These are phyloP conservation scores for Enteromius radiatus DNA, from an alignment of 2,797 vertebrate species.

Conservation along the genomic window DNA sequence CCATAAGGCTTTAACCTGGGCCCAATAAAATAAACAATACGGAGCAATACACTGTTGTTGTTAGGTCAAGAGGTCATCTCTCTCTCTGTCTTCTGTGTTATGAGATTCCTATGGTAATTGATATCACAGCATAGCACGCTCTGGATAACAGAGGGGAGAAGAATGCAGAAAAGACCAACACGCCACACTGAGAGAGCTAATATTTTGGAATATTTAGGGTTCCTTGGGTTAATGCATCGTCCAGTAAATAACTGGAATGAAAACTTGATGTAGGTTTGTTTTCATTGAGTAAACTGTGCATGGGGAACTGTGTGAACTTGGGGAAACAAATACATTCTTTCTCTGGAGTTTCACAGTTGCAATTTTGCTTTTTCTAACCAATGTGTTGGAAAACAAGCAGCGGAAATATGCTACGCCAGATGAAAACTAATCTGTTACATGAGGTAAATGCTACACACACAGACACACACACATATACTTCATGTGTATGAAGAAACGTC, in stretches of 20 bases:
- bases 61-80: conserved; percentile 63
- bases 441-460: background rate
- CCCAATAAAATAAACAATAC: conserved; percentile 34
- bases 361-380: conserved; percentile 3
- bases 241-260: conserved; percentile 12
- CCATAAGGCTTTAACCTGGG: conserved; percentile 21
- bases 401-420: background rate
- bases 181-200: background rate
- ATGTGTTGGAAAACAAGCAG: background rate
- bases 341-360: background rate
- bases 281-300: conserved; percentile 10
- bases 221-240: background rate
- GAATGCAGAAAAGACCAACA: background rate
- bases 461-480: too few relatives aligned
- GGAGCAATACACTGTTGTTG: conserved; percentile 52
- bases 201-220: conserved; percentile 21
- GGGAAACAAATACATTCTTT: conserved; percentile 29
- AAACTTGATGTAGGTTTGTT: conserved; percentile 29
- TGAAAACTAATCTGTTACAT: background rate
- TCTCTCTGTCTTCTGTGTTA: conserved; percentile 11
- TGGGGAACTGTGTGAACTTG: conserved; percentile 14
- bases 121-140: background rate
- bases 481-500: too few relatives aligned
- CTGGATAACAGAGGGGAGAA: conserved; percentile 20
- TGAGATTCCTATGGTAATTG: conserved; percentile 21